Percentiles rank a stretch among this genome's conserved stretches.
phyloP scores from a whole-genome alignment of 2,113 vertebrate genomes.

The Caretta caretta region DNA sequence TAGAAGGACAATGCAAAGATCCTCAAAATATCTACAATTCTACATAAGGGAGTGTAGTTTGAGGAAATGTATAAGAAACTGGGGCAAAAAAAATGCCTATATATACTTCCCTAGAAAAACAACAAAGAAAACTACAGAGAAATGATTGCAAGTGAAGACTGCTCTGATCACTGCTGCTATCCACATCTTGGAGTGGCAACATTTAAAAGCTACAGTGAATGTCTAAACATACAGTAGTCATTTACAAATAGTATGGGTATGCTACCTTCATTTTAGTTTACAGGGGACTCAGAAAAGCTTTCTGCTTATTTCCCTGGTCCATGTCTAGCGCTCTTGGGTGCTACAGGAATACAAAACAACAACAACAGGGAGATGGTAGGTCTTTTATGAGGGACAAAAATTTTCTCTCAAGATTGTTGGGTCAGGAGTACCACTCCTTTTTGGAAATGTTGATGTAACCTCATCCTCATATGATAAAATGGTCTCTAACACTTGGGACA shows the following conservation, averaged over 20 bases:
- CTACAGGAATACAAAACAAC: not conserved
- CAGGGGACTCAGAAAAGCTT: not conserved
- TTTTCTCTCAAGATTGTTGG: not conserved
- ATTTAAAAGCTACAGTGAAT: not conserved
- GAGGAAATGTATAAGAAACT: not conserved
- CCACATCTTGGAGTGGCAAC: not conserved
- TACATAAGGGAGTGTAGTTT: not conserved
- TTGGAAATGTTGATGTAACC: not conserved
- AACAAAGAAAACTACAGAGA: fast-evolving
- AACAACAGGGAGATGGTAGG: no score
- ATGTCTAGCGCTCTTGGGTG: not conserved
- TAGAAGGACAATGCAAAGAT: not conserved
- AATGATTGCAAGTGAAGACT: not conserved
- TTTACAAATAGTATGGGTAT: not conserved
- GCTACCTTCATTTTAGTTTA: not conserved
- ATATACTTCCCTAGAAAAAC: not conserved
- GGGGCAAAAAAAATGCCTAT: not conserved
- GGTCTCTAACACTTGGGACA: not conserved
- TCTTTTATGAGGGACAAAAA: not conserved
- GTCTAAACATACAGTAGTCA: not conserved
- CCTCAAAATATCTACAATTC: not conserved
- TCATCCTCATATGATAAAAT: not conserved
- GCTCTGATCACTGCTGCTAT: not conserved
- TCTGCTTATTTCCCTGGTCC: not conserved
- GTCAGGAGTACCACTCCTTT: not conserved